A percentile compares a stretch with the other conserved stretches of the same genome.
Evolutionary conservation across 2,113 vertebrate species (phyloP).

Genomic region (Cololabis saira): DNA sequence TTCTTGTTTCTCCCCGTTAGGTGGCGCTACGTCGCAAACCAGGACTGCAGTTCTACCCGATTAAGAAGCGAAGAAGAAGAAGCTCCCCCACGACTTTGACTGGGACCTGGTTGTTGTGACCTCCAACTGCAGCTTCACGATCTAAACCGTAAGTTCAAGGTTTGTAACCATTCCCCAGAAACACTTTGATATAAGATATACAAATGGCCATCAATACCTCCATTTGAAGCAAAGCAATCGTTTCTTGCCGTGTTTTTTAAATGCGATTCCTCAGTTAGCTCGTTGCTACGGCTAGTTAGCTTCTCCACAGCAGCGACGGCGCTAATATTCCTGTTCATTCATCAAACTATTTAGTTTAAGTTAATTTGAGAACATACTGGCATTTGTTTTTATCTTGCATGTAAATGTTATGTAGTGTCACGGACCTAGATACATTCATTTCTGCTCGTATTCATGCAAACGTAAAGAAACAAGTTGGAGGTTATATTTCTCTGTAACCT

Average conservation of each 20-base stretch:
- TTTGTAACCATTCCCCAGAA: rapidly evolving
- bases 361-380: too few relatives aligned
- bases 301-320: background rate
- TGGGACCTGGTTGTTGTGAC: constrained; percentile 42
- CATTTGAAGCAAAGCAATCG: background rate
- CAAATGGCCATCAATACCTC: rapidly evolving
- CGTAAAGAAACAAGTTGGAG: too few relatives aligned
- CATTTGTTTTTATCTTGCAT: too few relatives aligned
- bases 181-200: too few relatives aligned
- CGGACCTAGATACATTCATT: too few relatives aligned
- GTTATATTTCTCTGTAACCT: too few relatives aligned
- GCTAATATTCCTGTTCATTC: background rate
- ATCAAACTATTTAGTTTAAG: too few relatives aligned
- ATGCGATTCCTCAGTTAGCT: constrained; percentile 2
- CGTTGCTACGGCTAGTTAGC: constrained; percentile 30
- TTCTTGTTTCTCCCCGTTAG: constrained; percentile 1
- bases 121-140: constrained; percentile 40
- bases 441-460: too few relatives aligned
- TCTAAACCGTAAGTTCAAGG: constrained; percentile 30
- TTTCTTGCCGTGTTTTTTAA: background rate
- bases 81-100: constrained; percentile 64
- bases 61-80: constrained; percentile 42
- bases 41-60: background rate
- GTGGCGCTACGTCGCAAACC: constrained; percentile 20
- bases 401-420: too few relatives aligned